phyloP scores from a whole-genome alignment of 1,140 invertebrate species.

The Zaprionus ornatus region DNA sequence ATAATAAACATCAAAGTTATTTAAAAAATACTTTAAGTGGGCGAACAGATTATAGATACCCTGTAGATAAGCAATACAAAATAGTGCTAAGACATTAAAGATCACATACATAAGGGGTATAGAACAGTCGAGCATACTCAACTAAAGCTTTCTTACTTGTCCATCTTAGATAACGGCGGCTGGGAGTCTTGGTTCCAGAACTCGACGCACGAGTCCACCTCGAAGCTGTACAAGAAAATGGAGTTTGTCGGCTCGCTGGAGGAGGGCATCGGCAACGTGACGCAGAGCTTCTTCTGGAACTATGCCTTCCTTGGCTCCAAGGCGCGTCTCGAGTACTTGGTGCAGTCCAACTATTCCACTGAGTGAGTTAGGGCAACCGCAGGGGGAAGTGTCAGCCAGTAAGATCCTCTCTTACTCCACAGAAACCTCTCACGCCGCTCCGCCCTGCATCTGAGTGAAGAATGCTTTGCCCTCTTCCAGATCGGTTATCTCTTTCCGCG shows the following conservation, averaged over 20 bases:
- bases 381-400: background rate
- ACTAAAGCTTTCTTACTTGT: too few relatives aligned
- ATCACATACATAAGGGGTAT: too few relatives aligned
- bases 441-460: constrained; percentile 87
- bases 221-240: constrained; percentile 87
- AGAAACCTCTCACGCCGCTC: constrained; percentile 85
- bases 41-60: too few relatives aligned
- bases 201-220: constrained; percentile 86
- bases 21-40: too few relatives aligned
- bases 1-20: too few relatives aligned
- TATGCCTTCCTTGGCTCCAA: constrained; percentile 89
- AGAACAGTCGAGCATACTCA: constrained; percentile 51
- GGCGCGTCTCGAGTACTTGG: constrained; percentile 88
- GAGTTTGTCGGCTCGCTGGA: constrained; percentile 87
- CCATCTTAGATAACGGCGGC: constrained; percentile 86
- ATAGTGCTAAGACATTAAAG: too few relatives aligned
- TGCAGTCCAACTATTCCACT: constrained; percentile 88
- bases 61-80: too few relatives aligned
- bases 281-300: constrained; percentile 88
- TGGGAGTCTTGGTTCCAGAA: constrained; percentile 89
- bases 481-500: constrained; percentile 87
- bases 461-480: constrained; percentile 89
- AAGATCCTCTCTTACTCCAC: background rate
- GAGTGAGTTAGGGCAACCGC: constrained; percentile 78
- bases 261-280: constrained; percentile 88